phyloP scores from a whole-genome alignment of 2,888 invertebrate genomes.

The Hirtodrosophila duncani region DNA sequence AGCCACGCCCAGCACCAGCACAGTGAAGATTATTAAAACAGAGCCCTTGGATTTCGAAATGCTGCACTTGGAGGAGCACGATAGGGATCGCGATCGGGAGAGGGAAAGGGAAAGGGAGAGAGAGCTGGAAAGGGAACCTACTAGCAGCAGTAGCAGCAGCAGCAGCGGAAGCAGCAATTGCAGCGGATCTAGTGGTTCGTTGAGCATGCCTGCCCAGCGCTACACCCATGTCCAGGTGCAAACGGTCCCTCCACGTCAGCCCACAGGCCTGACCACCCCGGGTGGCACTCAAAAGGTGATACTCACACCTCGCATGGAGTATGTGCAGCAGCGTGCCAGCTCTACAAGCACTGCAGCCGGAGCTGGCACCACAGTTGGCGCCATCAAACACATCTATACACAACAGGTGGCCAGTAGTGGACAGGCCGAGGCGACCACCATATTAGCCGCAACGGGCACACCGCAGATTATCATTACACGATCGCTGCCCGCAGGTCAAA shows the following conservation, averaged over 20 bases:
- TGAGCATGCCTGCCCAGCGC: slow-evolving; percentile 58
- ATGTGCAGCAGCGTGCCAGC: slow-evolving; percentile 58
- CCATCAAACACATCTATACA: slow-evolving; percentile 51
- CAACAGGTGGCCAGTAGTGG: slow-evolving; percentile 30
- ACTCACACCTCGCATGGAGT: slow-evolving; percentile 75
- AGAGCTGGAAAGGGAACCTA: too few relatives aligned
- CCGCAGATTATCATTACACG: slow-evolving; percentile 77
- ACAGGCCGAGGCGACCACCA: slow-evolving; percentile 19
- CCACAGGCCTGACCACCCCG: slow-evolving; percentile 59
- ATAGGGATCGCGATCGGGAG: slow-evolving; percentile 20
- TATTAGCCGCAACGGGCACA: slow-evolving; percentile 23
- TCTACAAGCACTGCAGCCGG: slow-evolving; percentile 25
- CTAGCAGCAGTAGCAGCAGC: slow-evolving; percentile 25
- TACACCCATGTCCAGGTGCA: slow-evolving; percentile 76
- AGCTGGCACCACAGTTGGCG: slow-evolving; percentile 22
- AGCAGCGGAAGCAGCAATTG: slow-evolving; percentile 30
- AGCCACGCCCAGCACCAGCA: slow-evolving; percentile 17
- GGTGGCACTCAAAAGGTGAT: slow-evolving; percentile 75
- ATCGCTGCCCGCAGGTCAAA: slow-evolving; percentile 46
- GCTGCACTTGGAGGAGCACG: slow-evolving; percentile 65
- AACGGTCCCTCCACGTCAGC: slow-evolving; percentile 72
- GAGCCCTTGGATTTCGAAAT: slow-evolving; percentile 77
- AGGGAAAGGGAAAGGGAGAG: slow-evolving; percentile 23
- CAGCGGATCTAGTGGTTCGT: too few relatives aligned
- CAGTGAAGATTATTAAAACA: slow-evolving; percentile 70